phyloP scores from a whole-genome alignment of 2,797 vertebrate species.

The Mustela erminea region DNA sequence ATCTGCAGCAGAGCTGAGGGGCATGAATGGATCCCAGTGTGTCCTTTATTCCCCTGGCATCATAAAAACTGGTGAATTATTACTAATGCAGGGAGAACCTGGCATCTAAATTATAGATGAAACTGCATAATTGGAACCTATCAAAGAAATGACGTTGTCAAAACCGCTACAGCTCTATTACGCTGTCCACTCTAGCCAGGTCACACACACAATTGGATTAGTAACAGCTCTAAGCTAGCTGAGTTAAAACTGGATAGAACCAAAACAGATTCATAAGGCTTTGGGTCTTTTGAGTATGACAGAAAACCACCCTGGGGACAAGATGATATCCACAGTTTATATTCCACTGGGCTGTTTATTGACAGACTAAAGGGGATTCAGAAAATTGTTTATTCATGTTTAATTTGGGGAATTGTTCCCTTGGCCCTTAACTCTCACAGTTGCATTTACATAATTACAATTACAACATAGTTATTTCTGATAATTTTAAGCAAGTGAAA shows the following conservation, averaged over 20 bases:
- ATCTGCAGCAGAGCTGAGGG: background rate
- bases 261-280: conserved; percentile 50
- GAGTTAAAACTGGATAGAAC: conserved; percentile 39
- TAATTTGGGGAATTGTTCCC: conserved; percentile 49
- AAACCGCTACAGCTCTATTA: conserved; percentile 44
- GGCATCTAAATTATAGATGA: background rate
- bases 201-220: conserved; percentile 47
- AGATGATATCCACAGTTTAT: conserved; percentile 4
- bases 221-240: background rate
- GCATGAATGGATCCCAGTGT: background rate
- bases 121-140: background rate
- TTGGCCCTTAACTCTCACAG: background rate
- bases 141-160: conserved; percentile 1
- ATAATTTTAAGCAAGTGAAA: conserved; percentile 53
- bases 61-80: conserved; percentile 32
- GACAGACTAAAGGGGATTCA: conserved; percentile 8
- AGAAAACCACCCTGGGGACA: background rate
- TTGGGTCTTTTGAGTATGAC: background rate
- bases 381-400: conserved; percentile 67
- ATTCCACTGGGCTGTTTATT: background rate
- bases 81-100: background rate
- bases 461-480: conserved; percentile 30
- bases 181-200: background rate
- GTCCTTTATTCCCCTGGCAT: conserved; percentile 17
- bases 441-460: conserved; percentile 57